phyloP scores from a whole-genome alignment of 1,140 invertebrate species.

The Diplogasteroides magnus region DNA sequence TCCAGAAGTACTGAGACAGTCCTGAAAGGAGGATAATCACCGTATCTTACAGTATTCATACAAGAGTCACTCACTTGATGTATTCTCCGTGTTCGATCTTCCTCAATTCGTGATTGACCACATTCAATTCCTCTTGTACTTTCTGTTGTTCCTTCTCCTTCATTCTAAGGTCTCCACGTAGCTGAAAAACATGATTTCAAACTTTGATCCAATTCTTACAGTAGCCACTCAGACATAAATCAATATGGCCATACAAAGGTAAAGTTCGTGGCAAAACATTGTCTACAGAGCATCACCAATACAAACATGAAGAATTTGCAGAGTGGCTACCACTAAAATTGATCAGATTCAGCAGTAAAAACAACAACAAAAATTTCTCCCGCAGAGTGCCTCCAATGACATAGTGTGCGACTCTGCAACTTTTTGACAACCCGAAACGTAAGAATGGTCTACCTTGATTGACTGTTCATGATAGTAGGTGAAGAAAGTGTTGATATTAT shows the following conservation, averaged over 20 bases:
- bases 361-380: background rate
- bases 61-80: background rate
- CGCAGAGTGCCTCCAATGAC: constrained; percentile 14
- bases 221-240: too few species aligned
- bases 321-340: constrained; percentile 3
- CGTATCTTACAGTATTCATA: background rate
- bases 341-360: too few species aligned
- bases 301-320: background rate
- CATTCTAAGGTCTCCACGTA: background rate
- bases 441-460: too few species aligned
- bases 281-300: background rate
- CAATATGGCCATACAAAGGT: too few species aligned
- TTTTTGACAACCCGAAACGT: too few species aligned
- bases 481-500: constrained; percentile 37
- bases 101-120: constrained; percentile 20
- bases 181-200: background rate
- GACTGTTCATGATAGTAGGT: constrained; percentile 15
- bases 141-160: background rate
- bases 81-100: constrained; percentile 2
- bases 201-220: background rate
- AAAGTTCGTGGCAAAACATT: too few species aligned
- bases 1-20: constrained; percentile 10
- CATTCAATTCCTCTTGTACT: constrained; percentile 20
- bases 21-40: background rate
- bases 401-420: background rate